These are phyloP conservation scores for Microtus montanus DNA, from an alignment of 2,113 vertebrate genomes.

Conservation along the genomic window DNA sequence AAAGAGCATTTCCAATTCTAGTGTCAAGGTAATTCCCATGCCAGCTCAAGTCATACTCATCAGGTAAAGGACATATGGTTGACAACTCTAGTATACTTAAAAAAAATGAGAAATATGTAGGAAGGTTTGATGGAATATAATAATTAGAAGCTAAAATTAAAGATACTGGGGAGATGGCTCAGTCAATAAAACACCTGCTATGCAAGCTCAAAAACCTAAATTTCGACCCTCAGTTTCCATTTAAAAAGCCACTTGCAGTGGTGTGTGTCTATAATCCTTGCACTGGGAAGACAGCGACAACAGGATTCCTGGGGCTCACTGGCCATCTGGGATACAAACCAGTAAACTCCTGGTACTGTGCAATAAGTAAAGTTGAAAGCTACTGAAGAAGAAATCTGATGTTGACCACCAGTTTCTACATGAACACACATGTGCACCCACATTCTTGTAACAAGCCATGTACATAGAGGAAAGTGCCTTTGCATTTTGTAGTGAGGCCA, in stretches of 20 bases:
- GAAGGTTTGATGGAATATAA: not conserved
- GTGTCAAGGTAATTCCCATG: slow-evolving; percentile 75
- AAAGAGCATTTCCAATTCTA: slow-evolving; percentile 80
- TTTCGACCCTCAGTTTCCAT: not conserved
- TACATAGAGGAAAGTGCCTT: not conserved
- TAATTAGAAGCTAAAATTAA: not conserved
- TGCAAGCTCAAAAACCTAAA: not conserved
- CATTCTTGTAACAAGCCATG: too few relatives aligned
- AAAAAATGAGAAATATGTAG: not conserved
- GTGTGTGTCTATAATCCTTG: not conserved
- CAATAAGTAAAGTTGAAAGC: not conserved
- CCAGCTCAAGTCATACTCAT: slow-evolving; percentile 68
- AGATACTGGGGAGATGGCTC: not conserved
- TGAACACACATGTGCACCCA: not conserved
- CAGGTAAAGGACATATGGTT: slow-evolving; percentile 59
- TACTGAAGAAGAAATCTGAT: not conserved
- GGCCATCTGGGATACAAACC: not conserved
- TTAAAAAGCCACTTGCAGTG: not conserved
- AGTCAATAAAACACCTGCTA: too few relatives aligned
- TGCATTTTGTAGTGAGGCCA: not conserved
- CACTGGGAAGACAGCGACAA: not conserved
- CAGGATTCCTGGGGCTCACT: not conserved
- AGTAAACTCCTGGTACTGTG: not conserved
- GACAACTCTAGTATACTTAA: slow-evolving; percentile 20
- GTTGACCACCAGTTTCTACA: not conserved